These are phyloP conservation scores for Sardina pilchardus DNA, from an alignment of 2,113 vertebrate genomes.

Conservation along the genomic window DNA sequence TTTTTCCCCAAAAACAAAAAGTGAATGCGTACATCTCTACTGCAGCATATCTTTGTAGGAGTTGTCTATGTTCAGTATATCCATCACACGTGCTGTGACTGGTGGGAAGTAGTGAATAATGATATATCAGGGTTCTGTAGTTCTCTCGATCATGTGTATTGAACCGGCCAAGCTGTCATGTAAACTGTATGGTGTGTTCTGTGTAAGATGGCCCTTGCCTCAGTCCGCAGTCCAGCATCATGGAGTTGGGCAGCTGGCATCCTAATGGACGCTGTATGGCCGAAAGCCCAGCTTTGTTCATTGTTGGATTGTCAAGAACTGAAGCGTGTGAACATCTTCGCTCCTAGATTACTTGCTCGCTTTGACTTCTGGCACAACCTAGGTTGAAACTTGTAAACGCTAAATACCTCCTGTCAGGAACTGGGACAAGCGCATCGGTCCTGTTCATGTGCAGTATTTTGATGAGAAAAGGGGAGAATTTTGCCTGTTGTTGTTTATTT, in stretches of 20 bases:
- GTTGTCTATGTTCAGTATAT: background rate
- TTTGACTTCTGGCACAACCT: background rate
- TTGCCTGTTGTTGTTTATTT: constrained; percentile 43
- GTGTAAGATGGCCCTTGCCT: background rate
- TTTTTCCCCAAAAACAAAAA: no score
- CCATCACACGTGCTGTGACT: background rate
- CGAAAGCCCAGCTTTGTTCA: background rate
- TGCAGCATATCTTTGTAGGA: background rate
- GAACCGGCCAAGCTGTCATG: constrained; percentile 25
- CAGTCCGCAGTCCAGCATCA: background rate
- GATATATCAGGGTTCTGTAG: constrained; percentile 3
- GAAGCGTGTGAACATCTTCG: background rate
- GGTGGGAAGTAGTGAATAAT: background rate
- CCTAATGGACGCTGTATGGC: background rate
- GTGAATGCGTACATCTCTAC: constrained; percentile 17
- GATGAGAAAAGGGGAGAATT: constrained; percentile 26
- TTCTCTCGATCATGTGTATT: background rate
- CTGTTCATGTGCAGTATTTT: constrained; percentile 39
- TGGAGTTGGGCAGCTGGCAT: background rate
- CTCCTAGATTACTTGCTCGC: background rate
- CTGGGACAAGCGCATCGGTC: constrained; percentile 36
- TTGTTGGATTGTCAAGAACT: background rate
- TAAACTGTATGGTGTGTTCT: constrained; percentile 32
- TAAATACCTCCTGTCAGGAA: constrained; percentile 49
- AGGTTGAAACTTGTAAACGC: constrained; percentile 9